These are phyloP conservation scores for Nomada fucata DNA, from an alignment of 2,888 invertebrate species.

Conservation along the genomic window DNA sequence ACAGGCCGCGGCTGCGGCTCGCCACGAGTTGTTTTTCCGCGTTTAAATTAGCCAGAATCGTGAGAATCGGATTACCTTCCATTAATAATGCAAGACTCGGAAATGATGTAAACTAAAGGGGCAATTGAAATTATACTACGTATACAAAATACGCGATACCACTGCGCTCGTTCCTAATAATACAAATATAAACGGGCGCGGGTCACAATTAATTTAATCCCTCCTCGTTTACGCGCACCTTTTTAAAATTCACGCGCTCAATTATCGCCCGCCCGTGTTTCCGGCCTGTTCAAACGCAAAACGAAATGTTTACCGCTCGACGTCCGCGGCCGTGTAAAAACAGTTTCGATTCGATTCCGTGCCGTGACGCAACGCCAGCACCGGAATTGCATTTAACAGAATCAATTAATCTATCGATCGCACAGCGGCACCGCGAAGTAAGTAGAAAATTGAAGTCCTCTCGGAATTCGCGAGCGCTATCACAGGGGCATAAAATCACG, in stretches of 20 bases:
- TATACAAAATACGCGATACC: not conserved
- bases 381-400: not conserved
- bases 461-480: too few species aligned
- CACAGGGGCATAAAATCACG: not conserved
- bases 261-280: constrained; percentile 13
- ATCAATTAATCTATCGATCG: not conserved
- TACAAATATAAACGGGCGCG: not conserved
- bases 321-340: constrained; percentile 3
- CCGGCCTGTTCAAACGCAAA: not conserved
- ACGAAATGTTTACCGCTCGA: not conserved
- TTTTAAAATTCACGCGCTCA: constrained; percentile 6
- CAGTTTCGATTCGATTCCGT: not conserved
- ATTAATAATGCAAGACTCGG: not conserved
- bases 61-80: constrained; percentile 2
- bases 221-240: constrained; percentile 1
- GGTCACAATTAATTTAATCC: constrained; percentile 5
- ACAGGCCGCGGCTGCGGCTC: not conserved
- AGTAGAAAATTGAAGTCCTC: too few species aligned
- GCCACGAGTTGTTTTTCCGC: not conserved
- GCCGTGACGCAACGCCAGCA: too few species aligned
- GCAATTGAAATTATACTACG: constrained; percentile 18
- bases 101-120: constrained; percentile 15
- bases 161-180: not conserved
- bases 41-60: not conserved
- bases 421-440: not conserved